Evolutionary conservation across 1,140 invertebrate genomes (phyloP), one percentile per base, ranked within the genome.

Genomic region (Bombus consobrinus): DNA sequence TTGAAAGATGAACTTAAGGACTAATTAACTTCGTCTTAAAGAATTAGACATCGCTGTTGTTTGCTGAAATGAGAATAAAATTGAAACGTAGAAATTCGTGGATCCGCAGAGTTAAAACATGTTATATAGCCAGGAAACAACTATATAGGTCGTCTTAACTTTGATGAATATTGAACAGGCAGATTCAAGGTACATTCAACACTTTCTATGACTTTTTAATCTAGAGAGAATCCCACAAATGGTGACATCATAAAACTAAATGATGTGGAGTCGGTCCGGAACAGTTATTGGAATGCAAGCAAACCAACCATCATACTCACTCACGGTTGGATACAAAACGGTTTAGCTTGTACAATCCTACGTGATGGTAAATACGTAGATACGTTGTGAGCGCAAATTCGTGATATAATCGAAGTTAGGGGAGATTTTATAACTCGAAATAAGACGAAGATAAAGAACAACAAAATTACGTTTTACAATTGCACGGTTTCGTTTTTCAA

Each of bases 261-360:
- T 18, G 75, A 91, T 1, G 0, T 25, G 0, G 15, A 62, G 0
- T 83, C 43, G 1, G 9, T 91, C 5, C 0, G 0, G 1, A 28
- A 12, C 0, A 88, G 71, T 9, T 25, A 68, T 18, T 91, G 85
- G 88, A 43, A 89, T 18, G 34, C 68, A 25, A 47, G 22, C 0
- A 85, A 66, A n/a, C 79, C 82, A 8, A 92, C 92, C 2, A 81
- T 86, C n/a, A 22, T 93, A 1, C 64, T 93, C 18, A 82, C 81
- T 62, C 93, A 94, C 10, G 93, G 93, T 12, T 94, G 93, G 93
- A 88, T 69, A 13, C 85, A 83, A 15, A 5, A 34, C n/a, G 81
- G 86, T 43, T 18, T 68, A 5, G 47, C 84, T 28, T 87, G 87
- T 66, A 64, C 18, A 0, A 0, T 74, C 0, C 4, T 92, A 28